phyloP scores from a whole-genome alignment of 2,888 invertebrate species.

The Apotomis turbidana region DNA sequence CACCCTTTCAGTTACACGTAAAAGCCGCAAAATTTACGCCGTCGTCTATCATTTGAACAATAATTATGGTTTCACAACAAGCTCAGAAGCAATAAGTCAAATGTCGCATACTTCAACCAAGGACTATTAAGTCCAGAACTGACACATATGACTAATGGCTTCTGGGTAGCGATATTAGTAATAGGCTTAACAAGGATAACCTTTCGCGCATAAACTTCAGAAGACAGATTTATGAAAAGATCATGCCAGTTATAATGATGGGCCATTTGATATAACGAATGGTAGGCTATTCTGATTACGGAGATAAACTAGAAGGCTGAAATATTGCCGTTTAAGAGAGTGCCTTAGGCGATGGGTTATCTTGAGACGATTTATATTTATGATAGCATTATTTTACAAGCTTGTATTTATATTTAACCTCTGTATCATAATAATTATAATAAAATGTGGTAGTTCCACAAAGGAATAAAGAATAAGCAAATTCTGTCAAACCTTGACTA shows the following conservation, averaged over 20 bases:
- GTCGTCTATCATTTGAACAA: constrained; percentile 10
- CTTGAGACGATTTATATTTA: neutral
- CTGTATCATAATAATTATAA: no score
- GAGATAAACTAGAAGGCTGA: constrained; percentile 5
- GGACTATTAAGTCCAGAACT: neutral
- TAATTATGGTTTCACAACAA: neutral
- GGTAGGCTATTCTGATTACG: neutral
- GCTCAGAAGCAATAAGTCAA: constrained; percentile 4
- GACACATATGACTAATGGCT: neutral
- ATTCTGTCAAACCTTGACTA: no score
- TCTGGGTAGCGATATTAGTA: constrained; percentile 10
- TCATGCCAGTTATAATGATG: constrained; percentile 17
- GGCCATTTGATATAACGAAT: constrained; percentile 10
- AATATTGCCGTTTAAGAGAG: constrained; percentile 5
- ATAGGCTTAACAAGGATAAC: constrained; percentile 29
- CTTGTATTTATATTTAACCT: no score
- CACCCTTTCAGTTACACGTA: constrained; percentile 1
- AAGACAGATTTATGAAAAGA: constrained; percentile 31
- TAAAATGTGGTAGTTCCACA: no score
- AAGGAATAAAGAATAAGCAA: no score
- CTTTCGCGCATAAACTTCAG: constrained; percentile 11
- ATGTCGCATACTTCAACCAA: neutral
- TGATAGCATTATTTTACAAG: neutral
- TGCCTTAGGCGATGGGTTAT: neutral
- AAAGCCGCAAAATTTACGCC: neutral